phyloP scores from a whole-genome alignment of 2,888 invertebrate species.

The Micropterix aruncella region DNA sequence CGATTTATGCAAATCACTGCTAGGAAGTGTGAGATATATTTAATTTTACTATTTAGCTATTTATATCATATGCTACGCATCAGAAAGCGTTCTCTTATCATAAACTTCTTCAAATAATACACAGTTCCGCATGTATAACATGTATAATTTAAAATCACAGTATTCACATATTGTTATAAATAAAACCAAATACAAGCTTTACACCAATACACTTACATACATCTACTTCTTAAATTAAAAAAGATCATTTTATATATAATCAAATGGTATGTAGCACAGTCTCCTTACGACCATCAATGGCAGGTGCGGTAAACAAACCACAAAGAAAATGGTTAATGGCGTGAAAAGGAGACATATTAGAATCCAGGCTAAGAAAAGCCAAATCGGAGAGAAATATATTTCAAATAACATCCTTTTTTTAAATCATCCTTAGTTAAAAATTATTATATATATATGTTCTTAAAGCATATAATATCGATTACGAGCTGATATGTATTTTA shows the following conservation, averaged over 20 bases:
- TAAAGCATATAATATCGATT: too few relatives aligned
- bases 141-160: background rate
- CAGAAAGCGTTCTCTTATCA: too few relatives aligned
- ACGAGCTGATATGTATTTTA: too few relatives aligned
- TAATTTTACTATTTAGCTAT: too few relatives aligned
- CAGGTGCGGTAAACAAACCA: constrained; percentile 53
- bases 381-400: constrained; percentile 32
- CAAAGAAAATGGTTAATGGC: constrained; percentile 49
- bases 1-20: too few relatives aligned
- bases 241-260: constrained; percentile 44
- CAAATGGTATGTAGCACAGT: constrained; percentile 51
- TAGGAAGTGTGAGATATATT: too few relatives aligned
- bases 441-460: too few relatives aligned
- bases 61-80: too few relatives aligned
- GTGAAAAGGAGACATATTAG: constrained; percentile 49
- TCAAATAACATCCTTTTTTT: constrained; percentile 37
- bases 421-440: too few relatives aligned
- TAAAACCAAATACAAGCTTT: too few relatives aligned
- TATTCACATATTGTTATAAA: background rate
- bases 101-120: background rate
- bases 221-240: too few relatives aligned
- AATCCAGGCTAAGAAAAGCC: constrained; percentile 48
- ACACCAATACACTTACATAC: too few relatives aligned
- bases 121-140: background rate
- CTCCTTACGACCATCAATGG: constrained; percentile 51